Percentiles rank a stretch among this genome's conserved stretches.
phyloP scores from a whole-genome alignment of 2,113 vertebrate genomes.

The Melanerpes formicivorus region DNA sequence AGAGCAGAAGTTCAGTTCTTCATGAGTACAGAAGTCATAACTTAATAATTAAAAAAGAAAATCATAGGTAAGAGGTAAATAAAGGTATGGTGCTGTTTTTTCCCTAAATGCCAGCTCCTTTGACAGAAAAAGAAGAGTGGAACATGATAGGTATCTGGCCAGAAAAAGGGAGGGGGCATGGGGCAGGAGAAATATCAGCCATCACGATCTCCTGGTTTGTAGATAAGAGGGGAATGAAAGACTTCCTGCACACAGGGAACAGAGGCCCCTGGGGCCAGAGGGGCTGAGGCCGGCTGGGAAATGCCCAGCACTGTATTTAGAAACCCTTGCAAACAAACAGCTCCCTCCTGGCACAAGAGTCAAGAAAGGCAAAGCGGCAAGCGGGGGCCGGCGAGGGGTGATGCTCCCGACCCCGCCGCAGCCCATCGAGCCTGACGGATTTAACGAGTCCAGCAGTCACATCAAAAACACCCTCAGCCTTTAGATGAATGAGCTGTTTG shows the following conservation, averaged over 20 bases:
- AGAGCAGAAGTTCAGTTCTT: not conserved
- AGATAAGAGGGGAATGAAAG: slow-evolving; percentile 49
- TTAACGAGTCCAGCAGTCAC: slow-evolving; percentile 10
- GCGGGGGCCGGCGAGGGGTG: not conserved
- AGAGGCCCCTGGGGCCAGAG: not conserved
- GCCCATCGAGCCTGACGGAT: not conserved
- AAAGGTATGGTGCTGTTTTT: slow-evolving; percentile 18
- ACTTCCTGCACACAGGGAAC: slow-evolving; percentile 17
- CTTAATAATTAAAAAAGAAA: not conserved
- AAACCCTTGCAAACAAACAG: not conserved
- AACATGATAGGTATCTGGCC: slow-evolving; percentile 6
- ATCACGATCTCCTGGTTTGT: slow-evolving; percentile 27
- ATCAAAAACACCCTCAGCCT: slow-evolving; percentile 41
- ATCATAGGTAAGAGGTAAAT: not conserved
- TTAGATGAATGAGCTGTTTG: slow-evolving; percentile 61
- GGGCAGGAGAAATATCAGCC: slow-evolving; percentile 1
- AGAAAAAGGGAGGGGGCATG: not conserved
- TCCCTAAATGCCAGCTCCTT: slow-evolving; percentile 1
- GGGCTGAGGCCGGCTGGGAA: not conserved
- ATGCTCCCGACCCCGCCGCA: not conserved
- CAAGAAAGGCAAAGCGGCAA: not conserved
- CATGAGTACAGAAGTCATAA: not conserved
- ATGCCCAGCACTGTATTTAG: not conserved
- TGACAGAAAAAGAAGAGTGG: not conserved
- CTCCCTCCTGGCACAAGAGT: not conserved